A percentile compares a stretch with the other conserved stretches of the same genome.
Conservation (phyloP, 1,140 invertebrate genomes). For the Akabosia matsudoensis region DNA sequence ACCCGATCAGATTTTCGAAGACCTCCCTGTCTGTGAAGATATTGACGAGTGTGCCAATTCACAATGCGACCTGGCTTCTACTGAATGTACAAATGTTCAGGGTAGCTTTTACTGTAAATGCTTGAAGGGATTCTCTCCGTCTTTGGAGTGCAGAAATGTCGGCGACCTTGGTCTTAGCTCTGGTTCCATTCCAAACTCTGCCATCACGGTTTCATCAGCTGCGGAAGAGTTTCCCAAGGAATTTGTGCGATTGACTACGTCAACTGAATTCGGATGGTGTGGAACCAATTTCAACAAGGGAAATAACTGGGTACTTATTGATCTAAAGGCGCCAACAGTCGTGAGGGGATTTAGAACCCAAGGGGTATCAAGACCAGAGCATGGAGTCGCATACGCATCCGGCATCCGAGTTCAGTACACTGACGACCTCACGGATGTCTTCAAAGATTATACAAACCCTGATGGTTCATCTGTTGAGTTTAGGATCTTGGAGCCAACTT, state of each 20-base stretch:
- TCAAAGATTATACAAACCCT: constrained; percentile 85
- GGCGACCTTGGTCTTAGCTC: constrained; percentile 82
- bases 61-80: constrained; percentile 84
- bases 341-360: constrained; percentile 85
- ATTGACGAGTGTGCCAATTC: constrained; percentile 78
- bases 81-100: constrained; percentile 83
- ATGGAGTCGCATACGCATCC: constrained; percentile 78
- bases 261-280: constrained; percentile 71
- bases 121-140: constrained; percentile 75
- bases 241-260: constrained; percentile 73
- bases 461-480: constrained; percentile 91
- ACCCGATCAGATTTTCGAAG: constrained; percentile 76
- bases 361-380: constrained; percentile 72
- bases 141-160: constrained; percentile 82
- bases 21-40: constrained; percentile 54
- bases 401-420: constrained; percentile 82
- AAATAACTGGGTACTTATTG: constrained; percentile 81
- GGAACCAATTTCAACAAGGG: constrained; percentile 77
- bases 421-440: constrained; percentile 81
- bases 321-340: constrained; percentile 84
- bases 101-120: constrained; percentile 92
- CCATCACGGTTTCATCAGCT: constrained; percentile 77
- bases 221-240: constrained; percentile 78
- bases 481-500: constrained; percentile 75
- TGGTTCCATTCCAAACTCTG: constrained; percentile 82